Evolutionary conservation across 2,797 vertebrate genomes (phyloP), one percentile per base, ranked within the genome.

Genomic region (Danio tinwini): DNA sequence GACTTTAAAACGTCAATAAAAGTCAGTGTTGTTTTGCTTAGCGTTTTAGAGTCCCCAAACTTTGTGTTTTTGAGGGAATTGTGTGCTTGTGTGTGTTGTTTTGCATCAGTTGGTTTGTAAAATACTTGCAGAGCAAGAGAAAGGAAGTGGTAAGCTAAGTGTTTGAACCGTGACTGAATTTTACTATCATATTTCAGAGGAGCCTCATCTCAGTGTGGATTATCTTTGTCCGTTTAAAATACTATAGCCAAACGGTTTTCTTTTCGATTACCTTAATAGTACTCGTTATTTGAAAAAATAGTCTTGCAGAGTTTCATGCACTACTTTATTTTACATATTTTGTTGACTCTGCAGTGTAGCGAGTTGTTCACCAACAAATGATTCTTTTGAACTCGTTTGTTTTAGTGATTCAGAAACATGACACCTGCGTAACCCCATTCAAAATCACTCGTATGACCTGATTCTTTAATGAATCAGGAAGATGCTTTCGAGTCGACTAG

Each of bases 121-220:
- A 52, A 7, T 37, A 6, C 13, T 39, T 17, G 14, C 2, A 1
- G 50, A 17, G 50, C 11, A 29, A 17, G 5, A 39, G 10, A 56
- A 29, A 76, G 63, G 62, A 56, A 67, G 74, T 56, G 40, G 52
- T n/a, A 10, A 29, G 29, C 29, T n/a, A n/a, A n/a, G 7, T 19
- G 47, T 64, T 53, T 53, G 59, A 74, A 52, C 13, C 6, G 14
- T 19, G n/a, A 53, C 37, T 6, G 17, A 16, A n/a, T 63, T 74
- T 63, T 17, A 42, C 7, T 19, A 6, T 52, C 1, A n/a, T 7
- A 14, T 45, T 29, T 44, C 11, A 52, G 16, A 61, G 39, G 4
- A 50, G 5, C 8, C 11, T 5, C 7, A 21, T 39, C 12, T 4
- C 39, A 74, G 42, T n/a, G 37, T 44, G 50, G 11, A n/a, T 19